Base-by-base conservation (phyloP, 2,113 vertebrate genomes). In the Upupa epops region DNA sequence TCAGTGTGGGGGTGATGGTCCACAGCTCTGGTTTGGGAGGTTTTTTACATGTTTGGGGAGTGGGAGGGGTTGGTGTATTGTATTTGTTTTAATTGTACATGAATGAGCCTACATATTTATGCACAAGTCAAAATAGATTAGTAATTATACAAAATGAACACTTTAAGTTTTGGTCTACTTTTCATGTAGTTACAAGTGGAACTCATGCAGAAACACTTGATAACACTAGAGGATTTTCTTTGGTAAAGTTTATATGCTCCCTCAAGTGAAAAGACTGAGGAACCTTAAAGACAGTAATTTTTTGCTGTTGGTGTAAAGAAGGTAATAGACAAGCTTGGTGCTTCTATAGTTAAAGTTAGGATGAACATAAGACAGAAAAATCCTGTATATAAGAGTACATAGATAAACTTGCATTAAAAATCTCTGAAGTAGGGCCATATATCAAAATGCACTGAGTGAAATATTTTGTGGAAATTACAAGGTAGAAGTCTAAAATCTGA, bases 1-100 rank as follows among this genome's bases (percentile, higher is more conserved):
- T 66, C 65, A n/a, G 1, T 0, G 1, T 63, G 37, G 34, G 17
- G 37, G 42, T 25, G 32, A 6, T 21, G 17, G 24, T 66, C 22
- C 15, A 54, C 31, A 5, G 66, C 34, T 11, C 59, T 61, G 13
- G n/a, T 28, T 48, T 42, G 40, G 40, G 40, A 42, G 40, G 40
- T n/a, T n/a, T n/a, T n/a, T n/a, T n/a, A n/a, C n/a, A n/a, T n/a
- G n/a, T n/a, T n/a, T n/a, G n/a, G 15, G 40, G 40, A 42, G 21
- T 40, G 22, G 74, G 83, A 10, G 70, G 5, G 26, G 7, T 52
- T 14, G 51, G 22, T 11, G 7, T 58, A 34, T 48, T 48, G 20
- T 20, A 25, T 37, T n/a, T 32, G 49, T 61, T 34, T 9, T 1
- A 42, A 69, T 36, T 83, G 2, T 65, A 26, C 32, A 18, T 13